Evolutionary conservation across 2,888 invertebrate species (phyloP), one percentile per base, ranked within the genome.

Genomic region (Octodonta nipae): DNA sequence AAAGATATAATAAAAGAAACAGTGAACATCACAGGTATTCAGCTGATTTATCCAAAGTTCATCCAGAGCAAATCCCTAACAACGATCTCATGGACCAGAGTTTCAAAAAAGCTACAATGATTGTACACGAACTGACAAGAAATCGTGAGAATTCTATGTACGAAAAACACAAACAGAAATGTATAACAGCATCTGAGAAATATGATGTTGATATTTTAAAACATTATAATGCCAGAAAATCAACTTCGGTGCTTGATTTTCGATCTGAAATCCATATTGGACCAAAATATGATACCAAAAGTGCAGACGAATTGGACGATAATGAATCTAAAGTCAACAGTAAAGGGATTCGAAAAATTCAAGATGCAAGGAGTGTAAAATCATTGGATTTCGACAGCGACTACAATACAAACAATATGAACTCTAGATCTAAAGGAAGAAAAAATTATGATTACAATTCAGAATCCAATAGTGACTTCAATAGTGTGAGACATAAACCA

Each of bases 331-430:
- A 40, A 34, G 45, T 38, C 25, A 33, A 40, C 25, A 39, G 47
- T 27, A 40, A 51, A 36, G 16, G 50, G 15, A 52, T 54, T 33
- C 53, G 51, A 33, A 56, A 51, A 41, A 44, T 54, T 5, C 51
- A 66, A 12, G 68, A 71, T 48, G 64, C 67, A 5, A 59, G 78
- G 29, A 78, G 77, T 52, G 74, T 78, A 0, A 78, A 78, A 45
- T 79, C 82, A 0, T 63, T 80, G 5, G 84, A 84, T 51, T 78
- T 82, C 44, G 82, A 83, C 52, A 79, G 78, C n/a, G 83, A 83
- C 50, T 54, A 54, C 34, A 60, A 56, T 36, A 40, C 29, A 13
- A 40, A 35, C 27, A 39, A 28, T 13, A 28, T 5, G 4, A 30
- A 28, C 16, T 33, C 32, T 14, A 36, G 36, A 27, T 11, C 32